Conservation (phyloP, 2,888 invertebrate species). For the Orchesella flavescens region DNA sequence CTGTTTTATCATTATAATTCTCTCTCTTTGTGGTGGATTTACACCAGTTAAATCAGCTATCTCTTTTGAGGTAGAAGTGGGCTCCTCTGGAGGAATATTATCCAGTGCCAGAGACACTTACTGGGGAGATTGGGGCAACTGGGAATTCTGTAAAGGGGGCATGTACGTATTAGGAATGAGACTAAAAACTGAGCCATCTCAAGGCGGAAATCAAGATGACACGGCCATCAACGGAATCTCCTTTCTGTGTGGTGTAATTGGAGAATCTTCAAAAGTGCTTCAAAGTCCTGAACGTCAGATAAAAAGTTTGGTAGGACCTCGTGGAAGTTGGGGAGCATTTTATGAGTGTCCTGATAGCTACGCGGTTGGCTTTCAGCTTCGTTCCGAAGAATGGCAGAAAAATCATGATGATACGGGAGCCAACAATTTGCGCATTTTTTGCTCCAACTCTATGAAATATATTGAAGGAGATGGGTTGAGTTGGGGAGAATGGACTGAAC, state of each 20-base stretch:
- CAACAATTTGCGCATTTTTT: constrained; percentile 48
- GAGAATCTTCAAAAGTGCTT: neutral
- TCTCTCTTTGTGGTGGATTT: too few species aligned
- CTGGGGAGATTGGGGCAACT: constrained; percentile 64
- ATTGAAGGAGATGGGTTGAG: constrained; percentile 55
- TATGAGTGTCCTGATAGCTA: constrained; percentile 57
- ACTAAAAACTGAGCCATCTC: constrained; percentile 55
- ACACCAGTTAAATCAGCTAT: too few species aligned
- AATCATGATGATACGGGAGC: constrained; percentile 52
- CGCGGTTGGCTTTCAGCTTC: constrained; percentile 65
- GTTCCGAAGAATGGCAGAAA: constrained; percentile 56
- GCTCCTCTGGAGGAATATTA: too few species aligned
- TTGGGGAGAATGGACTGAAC: constrained; percentile 63
- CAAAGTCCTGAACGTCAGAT: constrained; percentile 16
- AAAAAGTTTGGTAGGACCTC: constrained; percentile 58
- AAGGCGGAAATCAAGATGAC: constrained; percentile 49
- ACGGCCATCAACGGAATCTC: constrained; percentile 50
- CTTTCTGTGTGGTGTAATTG: constrained; percentile 33
- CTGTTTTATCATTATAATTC: too few species aligned
- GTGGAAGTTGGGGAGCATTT: constrained; percentile 56
- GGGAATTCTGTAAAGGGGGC: constrained; percentile 55
- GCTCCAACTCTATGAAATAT: constrained; percentile 23
- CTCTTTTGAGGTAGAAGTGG: too few species aligned
- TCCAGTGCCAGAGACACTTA: constrained; percentile 56
- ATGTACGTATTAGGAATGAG: constrained; percentile 63